phyloP scores from a whole-genome alignment of 2,113 vertebrate species.

The Oncorhynchus mykiss region DNA sequence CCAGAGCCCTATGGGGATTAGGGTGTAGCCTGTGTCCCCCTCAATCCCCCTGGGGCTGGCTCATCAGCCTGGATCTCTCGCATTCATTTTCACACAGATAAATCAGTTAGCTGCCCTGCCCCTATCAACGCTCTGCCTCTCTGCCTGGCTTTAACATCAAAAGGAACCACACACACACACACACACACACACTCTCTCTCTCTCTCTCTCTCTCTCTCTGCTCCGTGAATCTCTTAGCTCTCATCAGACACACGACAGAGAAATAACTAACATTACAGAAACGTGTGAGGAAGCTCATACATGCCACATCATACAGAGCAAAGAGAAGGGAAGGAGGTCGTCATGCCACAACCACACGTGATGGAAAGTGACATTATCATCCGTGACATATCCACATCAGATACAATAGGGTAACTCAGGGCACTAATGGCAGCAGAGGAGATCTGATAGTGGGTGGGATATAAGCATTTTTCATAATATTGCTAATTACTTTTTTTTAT shows the following conservation, averaged over 20 bases:
- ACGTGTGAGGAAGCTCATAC: neutral
- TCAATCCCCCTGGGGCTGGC: neutral
- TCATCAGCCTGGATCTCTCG: neutral
- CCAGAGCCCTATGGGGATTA: too few species aligned
- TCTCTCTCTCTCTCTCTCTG: too few species aligned
- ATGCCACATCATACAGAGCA: neutral
- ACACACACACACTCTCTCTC: neutral
- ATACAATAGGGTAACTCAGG: neutral
- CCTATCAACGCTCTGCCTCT: neutral
- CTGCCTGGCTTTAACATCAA: neutral
- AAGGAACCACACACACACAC: neutral
- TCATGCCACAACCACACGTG: neutral
- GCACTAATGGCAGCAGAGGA: neutral
- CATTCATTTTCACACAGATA: neutral
- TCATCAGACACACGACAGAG: neutral
- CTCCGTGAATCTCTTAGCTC: too few species aligned
- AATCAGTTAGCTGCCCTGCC: conserved; percentile 2
- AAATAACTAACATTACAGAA: neutral
- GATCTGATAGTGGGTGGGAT: neutral
- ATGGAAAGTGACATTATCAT: neutral
- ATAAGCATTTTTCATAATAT: too few species aligned
- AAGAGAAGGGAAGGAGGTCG: neutral
- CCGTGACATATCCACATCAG: neutral
- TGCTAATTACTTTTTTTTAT: too few species aligned
- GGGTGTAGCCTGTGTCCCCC: neutral